These are phyloP conservation scores for Congeria kusceri DNA, from an alignment of 2,888 invertebrate species.

Conservation along the genomic window DNA sequence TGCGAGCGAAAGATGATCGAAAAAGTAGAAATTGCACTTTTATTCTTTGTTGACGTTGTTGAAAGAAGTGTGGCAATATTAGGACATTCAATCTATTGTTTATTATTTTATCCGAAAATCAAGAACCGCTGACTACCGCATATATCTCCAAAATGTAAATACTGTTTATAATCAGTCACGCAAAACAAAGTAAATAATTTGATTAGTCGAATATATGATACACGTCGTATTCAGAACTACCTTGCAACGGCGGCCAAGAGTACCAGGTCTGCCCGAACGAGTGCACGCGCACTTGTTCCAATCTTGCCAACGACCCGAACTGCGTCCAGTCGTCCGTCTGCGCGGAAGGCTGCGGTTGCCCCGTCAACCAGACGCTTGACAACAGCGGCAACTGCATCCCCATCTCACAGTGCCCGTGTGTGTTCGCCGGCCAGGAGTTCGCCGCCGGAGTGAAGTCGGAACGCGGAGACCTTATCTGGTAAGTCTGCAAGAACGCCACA, in stretches of 20 bases:
- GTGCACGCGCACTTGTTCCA: slow-evolving; percentile 92
- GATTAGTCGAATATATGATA: not conserved
- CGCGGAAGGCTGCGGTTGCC: slow-evolving; percentile 96
- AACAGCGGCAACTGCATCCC: slow-evolving; percentile 86
- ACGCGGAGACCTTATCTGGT: slow-evolving; percentile 91
- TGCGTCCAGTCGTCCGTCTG: slow-evolving; percentile 87
- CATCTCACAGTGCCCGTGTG: slow-evolving; percentile 76
- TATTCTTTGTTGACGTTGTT: too few species aligned
- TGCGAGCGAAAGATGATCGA: too few species aligned
- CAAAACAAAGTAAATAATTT: too few species aligned
- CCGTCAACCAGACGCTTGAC: slow-evolving; percentile 91
- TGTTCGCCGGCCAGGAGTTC: slow-evolving; percentile 87
- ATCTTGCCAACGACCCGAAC: slow-evolving; percentile 81
- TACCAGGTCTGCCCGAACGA: slow-evolving; percentile 86
- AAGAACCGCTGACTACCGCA: too few species aligned
- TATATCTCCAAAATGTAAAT: too few species aligned
- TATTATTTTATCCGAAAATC: too few species aligned
- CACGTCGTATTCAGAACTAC: slow-evolving; percentile 87
- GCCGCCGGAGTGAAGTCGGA: slow-evolving; percentile 92
- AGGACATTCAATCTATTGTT: too few species aligned
- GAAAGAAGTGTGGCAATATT: too few species aligned
- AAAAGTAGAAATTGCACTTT: too few species aligned
- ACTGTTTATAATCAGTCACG: too few species aligned
- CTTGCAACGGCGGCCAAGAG: slow-evolving; percentile 91
- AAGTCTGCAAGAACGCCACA: too few species aligned